Evolutionary conservation across 2,888 invertebrate genomes (phyloP).

Genomic region (Sarcophaga variegata): DNA sequence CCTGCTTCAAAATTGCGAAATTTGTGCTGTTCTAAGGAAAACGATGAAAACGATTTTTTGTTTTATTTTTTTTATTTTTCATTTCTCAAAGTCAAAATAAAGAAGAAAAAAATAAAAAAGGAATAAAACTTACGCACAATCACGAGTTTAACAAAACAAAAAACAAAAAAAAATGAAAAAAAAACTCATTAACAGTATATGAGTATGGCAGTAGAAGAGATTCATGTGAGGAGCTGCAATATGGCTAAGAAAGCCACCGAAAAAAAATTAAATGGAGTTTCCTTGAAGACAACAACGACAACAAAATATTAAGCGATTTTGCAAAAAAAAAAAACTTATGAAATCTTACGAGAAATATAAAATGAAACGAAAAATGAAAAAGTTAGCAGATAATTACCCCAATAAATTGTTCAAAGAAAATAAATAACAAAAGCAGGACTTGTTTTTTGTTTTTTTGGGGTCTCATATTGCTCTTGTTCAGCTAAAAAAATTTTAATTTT

Average conservation of each 20-base stretch:
- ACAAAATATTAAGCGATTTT: conserved; percentile 62
- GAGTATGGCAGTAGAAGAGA: conserved; percentile 63
- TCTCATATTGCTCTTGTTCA: background rate
- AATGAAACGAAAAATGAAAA: conserved; percentile 50
- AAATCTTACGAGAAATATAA: conserved; percentile 73
- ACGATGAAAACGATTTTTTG: conserved; percentile 26
- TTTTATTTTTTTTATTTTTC: conserved; percentile 1
- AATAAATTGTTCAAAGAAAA: conserved; percentile 65
- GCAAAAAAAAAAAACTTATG: conserved; percentile 70
- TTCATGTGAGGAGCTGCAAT: conserved; percentile 49
- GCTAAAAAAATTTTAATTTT: conserved; percentile 69
- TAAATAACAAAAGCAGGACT: conserved; percentile 52
- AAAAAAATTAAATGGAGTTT: conserved; percentile 77
- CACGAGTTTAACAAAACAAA: conserved; percentile 47
- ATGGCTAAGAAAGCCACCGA: conserved; percentile 47
- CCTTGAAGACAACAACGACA: conserved; percentile 66
- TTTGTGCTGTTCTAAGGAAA: conserved; percentile 52
- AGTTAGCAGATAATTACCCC: conserved; percentile 75
- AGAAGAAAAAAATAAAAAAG: background rate
- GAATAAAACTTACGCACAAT: conserved; percentile 62
- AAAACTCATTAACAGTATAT: conserved; percentile 66
- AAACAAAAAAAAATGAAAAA: conserved; percentile 4
- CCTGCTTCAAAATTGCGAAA: conserved; percentile 23
- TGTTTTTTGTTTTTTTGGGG: conserved; percentile 7
- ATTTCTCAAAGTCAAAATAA: too few species aligned